Percentiles rank a stretch among this genome's conserved stretches.
phyloP scores from a whole-genome alignment of 2,888 invertebrate species.

The Epistrophella euchroma region DNA sequence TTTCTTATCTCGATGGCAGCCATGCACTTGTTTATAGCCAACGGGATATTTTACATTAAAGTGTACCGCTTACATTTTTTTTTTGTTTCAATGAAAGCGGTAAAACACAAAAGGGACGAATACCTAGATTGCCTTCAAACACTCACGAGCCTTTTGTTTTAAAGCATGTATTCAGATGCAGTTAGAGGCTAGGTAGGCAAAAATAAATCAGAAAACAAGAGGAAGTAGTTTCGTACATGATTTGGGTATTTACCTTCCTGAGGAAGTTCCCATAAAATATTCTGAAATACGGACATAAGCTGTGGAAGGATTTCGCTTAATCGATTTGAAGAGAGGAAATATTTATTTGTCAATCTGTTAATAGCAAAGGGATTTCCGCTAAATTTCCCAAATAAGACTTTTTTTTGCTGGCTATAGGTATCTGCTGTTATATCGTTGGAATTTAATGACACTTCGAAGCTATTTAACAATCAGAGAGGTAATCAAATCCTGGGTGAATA shows the following conservation, averaged over 20 bases:
- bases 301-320: slow-evolving; percentile 43
- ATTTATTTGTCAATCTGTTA: slow-evolving; percentile 72
- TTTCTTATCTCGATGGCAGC: slow-evolving; percentile 56
- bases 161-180: not conserved
- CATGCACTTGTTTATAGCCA: slow-evolving; percentile 69
- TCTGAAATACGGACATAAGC: slow-evolving; percentile 60
- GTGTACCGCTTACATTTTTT: slow-evolving; percentile 23
- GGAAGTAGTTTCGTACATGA: slow-evolving; percentile 31
- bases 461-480: slow-evolving; percentile 54
- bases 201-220: slow-evolving; percentile 13
- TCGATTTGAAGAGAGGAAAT: slow-evolving; percentile 53
- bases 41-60: slow-evolving; percentile 65
- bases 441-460: slow-evolving; percentile 49
- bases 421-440: not conserved
- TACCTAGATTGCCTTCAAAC: slow-evolving; percentile 56
- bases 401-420: not conserved
- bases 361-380: slow-evolving; percentile 68
- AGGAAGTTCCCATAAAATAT: slow-evolving; percentile 63
- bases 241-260: slow-evolving; percentile 35
- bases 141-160: slow-evolving; percentile 67
- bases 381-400: slow-evolving; percentile 63
- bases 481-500: slow-evolving; percentile 50
- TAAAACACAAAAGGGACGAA: slow-evolving; percentile 66
- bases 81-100: slow-evolving; percentile 41
- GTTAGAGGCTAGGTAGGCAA: slow-evolving; percentile 43